Conservation (phyloP, 1,140 invertebrate species). For the Metopolophium dirhodum region DNA sequence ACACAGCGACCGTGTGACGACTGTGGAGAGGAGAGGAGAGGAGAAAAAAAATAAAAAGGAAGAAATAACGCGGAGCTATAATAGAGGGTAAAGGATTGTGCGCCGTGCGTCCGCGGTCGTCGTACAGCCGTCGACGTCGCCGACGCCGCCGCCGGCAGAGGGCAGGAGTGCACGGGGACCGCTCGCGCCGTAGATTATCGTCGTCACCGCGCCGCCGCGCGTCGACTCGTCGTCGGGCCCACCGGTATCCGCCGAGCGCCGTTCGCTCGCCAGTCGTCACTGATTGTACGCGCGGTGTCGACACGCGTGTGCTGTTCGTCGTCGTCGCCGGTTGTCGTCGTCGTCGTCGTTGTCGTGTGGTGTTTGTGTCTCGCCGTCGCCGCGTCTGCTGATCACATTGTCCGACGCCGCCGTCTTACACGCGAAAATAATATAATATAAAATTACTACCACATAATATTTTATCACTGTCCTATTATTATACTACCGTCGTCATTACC, state of each 20-base stretch:
- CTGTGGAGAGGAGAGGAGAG: background rate
- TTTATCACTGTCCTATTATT: background rate
- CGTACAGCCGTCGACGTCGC: background rate
- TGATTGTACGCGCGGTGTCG: slow-evolving; percentile 53
- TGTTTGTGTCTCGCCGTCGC: slow-evolving; percentile 58
- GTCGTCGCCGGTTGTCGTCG: background rate
- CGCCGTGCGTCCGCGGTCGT: slow-evolving; percentile 10
- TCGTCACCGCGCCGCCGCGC: slow-evolving; percentile 29
- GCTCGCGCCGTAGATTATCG: slow-evolving; percentile 35
- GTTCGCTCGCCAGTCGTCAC: slow-evolving; percentile 71
- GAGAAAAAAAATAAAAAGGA: slow-evolving; percentile 3
- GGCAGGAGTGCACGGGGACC: slow-evolving; percentile 55
- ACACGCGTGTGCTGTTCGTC: slow-evolving; percentile 45
- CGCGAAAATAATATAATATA: background rate
- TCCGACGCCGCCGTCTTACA: slow-evolving; percentile 51
- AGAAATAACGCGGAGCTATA: background rate
- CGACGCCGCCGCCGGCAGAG: slow-evolving; percentile 36
- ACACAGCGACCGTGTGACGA: background rate
- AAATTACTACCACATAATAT: background rate
- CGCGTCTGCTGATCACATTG: slow-evolving; percentile 37
- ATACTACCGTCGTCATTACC: background rate
- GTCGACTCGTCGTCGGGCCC: slow-evolving; percentile 15
- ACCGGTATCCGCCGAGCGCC: slow-evolving; percentile 65
- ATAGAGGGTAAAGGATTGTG: slow-evolving; percentile 41
- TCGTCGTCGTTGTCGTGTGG: slow-evolving; percentile 57